Base-by-base conservation (phyloP, 2,113 vertebrate species). In the Platichthys flesus region DNA sequence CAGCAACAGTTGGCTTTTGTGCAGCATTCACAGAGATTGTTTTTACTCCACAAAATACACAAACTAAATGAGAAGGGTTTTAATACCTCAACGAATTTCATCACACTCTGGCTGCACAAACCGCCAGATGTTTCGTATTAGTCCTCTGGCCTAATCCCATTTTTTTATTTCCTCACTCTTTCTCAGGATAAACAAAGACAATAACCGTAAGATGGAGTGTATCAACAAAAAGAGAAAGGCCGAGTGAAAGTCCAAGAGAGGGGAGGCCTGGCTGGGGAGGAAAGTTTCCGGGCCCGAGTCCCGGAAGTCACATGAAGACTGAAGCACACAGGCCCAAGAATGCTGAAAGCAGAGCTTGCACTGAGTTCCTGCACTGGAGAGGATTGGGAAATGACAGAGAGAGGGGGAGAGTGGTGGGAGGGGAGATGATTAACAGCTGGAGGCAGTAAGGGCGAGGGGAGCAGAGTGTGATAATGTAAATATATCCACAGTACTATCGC, bases 111-210 rank as follows among this genome's bases (percentile, higher is more conserved):
- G 1, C 67, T 82, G 77, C 52, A 35, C 71, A 78, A 73, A 71
- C 37, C 51, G 69, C 68, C 90, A 91, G 81, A 89, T 91, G 90
- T 88, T 89, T 74, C n/a, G 2, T 37, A 52, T 88, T 88, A 84
- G 61, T 52, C 18, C 28, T 57, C 57, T 89, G 86, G 84, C 71
- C 74, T 88, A 23, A 86, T 63, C 26, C 77, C 77, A 73, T 37
- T 3, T 85, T 82, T 58, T 76, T 18, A 57, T 14, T 16, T 16
- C 31, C n/a, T 23, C 28, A 9, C 35, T 8, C 35, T 62, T 23
- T 71, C 69, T 37, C 23, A 93, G 92, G 64, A 92, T 91, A 86
- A 89, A 92, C 70, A 93, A 78, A 85, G 81, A 90, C 2, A 74
- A 87, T 70, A 89, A 51, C 52, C 84, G 84, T 23, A 93, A 90